Evolutionary conservation across 2,888 invertebrate species (phyloP).

Genomic region (Synergus japonicus): DNA sequence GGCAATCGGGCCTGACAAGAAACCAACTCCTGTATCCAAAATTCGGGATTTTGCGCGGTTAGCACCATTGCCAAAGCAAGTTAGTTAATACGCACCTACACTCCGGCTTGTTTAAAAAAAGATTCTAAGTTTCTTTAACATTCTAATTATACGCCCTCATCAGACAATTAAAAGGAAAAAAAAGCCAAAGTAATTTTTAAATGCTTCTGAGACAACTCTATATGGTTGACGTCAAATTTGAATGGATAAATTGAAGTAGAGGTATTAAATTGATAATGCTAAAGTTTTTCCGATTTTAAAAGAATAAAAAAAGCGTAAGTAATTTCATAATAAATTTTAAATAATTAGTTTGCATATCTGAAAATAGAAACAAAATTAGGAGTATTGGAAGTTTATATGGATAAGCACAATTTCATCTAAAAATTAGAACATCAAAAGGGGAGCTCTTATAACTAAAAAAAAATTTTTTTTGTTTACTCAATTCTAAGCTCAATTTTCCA

Average conservation of each 20-base stretch:
- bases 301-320: neutral
- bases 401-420: neutral
- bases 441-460: neutral
- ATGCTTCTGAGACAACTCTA: neutral
- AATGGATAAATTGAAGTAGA: constrained; percentile 10
- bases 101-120: constrained; percentile 66
- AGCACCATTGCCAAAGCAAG: constrained; percentile 74
- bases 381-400: neutral
- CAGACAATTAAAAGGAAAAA: neutral
- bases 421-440: neutral
- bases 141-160: constrained; percentile 11
- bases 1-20: constrained; percentile 82
- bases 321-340: neutral
- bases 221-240: neutral
- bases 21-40: constrained; percentile 76
- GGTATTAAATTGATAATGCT: neutral
- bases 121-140: neutral
- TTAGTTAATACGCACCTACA: constrained; percentile 70
- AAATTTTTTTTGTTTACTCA: neutral
- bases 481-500: neutral
- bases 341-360: neutral
- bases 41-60: constrained; percentile 73
- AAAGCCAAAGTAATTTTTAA: neutral
- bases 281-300: neutral
- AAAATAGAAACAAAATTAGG: neutral